Evolutionary conservation across 2,113 vertebrate genomes (phyloP).

Genomic region (Dryoscopus gambensis): DNA sequence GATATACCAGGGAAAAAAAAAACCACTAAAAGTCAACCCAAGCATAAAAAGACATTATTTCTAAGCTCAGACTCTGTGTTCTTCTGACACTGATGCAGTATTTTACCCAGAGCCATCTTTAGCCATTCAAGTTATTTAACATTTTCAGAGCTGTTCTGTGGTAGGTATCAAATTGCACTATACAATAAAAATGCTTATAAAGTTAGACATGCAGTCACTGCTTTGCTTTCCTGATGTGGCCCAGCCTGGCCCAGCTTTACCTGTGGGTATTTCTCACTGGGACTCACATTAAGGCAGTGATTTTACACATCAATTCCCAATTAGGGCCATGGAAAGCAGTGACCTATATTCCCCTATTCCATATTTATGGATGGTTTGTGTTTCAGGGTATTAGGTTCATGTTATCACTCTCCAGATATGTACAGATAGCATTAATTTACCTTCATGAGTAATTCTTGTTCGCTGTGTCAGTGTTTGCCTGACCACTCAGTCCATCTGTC

Average conservation of each 20-base stretch:
- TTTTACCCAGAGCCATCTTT: background rate
- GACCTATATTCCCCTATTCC: conserved; percentile 18
- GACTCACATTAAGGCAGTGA: background rate
- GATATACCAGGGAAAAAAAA: background rate
- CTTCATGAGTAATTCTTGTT: background rate
- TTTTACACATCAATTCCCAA: conserved; percentile 17
- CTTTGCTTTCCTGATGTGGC: background rate
- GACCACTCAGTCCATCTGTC: rapidly evolving
- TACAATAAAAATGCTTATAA: background rate
- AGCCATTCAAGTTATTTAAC: background rate
- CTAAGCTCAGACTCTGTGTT: background rate
- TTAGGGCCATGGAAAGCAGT: background rate
- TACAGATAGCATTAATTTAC: background rate
- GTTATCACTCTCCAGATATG: background rate
- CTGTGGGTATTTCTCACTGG: background rate
- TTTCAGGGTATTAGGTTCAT: background rate
- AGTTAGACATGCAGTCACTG: background rate
- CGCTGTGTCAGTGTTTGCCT: rapidly evolving
- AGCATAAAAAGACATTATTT: background rate
- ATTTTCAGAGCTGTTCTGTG: background rate
- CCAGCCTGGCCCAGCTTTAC: background rate
- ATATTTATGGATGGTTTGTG: background rate
- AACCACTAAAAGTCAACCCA: background rate
- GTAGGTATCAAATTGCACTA: background rate
- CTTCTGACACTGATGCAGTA: background rate